Conservation (phyloP, 2,888 invertebrate species). For the Cenopis cana region DNA sequence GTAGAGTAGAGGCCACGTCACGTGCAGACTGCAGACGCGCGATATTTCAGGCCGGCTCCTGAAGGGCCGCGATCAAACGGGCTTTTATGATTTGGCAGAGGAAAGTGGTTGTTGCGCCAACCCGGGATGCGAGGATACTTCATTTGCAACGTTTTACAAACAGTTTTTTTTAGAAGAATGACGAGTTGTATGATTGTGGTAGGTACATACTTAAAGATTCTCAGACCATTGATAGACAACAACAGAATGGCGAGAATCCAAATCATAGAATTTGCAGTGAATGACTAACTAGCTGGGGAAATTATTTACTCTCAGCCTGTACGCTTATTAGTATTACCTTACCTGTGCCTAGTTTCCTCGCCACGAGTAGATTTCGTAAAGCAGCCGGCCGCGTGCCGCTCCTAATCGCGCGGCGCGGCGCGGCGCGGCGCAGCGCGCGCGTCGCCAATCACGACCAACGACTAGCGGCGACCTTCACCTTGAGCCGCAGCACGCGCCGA, state of each 20-base stretch:
- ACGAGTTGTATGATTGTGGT: not conserved
- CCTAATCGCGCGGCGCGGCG: constrained; percentile 55
- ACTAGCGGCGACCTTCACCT: constrained; percentile 69
- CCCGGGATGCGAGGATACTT: constrained; percentile 18
- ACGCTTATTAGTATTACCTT: not conserved
- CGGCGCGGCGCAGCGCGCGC: constrained; percentile 51
- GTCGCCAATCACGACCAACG: constrained; percentile 54
- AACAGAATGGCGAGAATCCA: too few relatives aligned
- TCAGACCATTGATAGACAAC: not conserved
- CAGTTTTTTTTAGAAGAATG: not conserved
- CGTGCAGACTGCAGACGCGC: not conserved
- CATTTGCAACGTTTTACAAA: not conserved
- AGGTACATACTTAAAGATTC: not conserved
- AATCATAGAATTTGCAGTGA: not conserved
- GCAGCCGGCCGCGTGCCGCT: constrained; percentile 40
- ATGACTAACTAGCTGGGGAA: not conserved
- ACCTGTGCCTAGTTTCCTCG: too few relatives aligned
- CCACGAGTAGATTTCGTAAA: not conserved
- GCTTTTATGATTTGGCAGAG: constrained; percentile 41
- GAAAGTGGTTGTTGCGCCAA: constrained; percentile 39
- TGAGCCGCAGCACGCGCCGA: constrained; percentile 64
- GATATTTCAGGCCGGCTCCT: not conserved
- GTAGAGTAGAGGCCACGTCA: too few relatives aligned
- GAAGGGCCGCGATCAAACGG: constrained; percentile 32
- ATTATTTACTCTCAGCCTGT: not conserved